Evolutionary conservation across 2,888 invertebrate species (phyloP).

Genomic region (Phaonia tiefii): DNA sequence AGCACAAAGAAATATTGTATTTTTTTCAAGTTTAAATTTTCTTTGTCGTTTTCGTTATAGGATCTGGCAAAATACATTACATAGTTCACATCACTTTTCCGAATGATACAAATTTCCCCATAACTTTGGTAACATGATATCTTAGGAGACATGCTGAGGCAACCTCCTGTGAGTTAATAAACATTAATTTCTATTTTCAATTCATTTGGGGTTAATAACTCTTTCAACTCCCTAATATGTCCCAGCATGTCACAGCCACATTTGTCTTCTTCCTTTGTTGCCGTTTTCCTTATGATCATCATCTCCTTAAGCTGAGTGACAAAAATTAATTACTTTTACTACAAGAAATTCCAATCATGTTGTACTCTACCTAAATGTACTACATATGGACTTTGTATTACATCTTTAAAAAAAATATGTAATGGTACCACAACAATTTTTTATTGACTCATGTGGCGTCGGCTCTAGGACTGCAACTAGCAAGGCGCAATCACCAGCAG

Average conservation of each 20-base stretch:
- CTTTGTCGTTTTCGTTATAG: too few relatives aligned
- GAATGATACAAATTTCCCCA: neutral
- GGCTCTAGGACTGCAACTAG: neutral
- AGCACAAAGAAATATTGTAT: too few relatives aligned
- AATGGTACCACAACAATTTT: conserved; percentile 26
- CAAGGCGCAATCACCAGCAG: neutral
- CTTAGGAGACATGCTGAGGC: neutral
- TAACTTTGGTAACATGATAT: conserved; percentile 37
- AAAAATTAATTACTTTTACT: conserved; percentile 42
- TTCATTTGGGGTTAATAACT: conserved; percentile 64
- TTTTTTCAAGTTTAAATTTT: too few relatives aligned
- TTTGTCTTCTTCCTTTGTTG: neutral
- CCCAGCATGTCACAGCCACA: too few relatives aligned
- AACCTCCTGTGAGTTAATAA: conserved; percentile 61
- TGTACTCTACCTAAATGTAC: conserved; percentile 15
- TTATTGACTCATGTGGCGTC: conserved; percentile 53
- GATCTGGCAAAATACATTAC: too few relatives aligned
- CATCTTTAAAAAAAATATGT: conserved; percentile 38
- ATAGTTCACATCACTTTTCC: too few relatives aligned
- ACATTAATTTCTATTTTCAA: conserved; percentile 58
- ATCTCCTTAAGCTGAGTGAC: conserved; percentile 31
- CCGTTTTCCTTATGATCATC: too few relatives aligned
- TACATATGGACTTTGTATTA: conserved; percentile 16
- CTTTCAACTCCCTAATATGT: conserved; percentile 58
- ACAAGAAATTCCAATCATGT: conserved; percentile 58